Evolutionary conservation across 2,888 invertebrate genomes (phyloP), one percentile per base, ranked within the genome.

Genomic region (Pandemis cinnamomeana): DNA sequence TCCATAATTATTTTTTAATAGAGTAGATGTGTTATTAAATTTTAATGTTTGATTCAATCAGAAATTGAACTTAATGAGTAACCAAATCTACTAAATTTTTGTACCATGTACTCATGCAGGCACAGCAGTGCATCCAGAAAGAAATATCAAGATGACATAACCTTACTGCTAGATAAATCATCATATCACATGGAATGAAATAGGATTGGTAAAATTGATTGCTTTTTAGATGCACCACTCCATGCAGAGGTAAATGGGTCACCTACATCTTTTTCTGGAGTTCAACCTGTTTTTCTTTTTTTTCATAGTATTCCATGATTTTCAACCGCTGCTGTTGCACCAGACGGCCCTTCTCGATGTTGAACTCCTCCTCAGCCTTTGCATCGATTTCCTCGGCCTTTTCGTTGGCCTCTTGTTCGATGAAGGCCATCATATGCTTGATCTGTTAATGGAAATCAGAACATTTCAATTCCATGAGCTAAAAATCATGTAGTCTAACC

Each of bases 361-460:
- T 99, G 94, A 99, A 99, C 95, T 99, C 99, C 94, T 99, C 99
- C 90, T 99, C 99, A 66, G 99, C 99, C 95, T 99, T 99, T 67
- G 99, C 99, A 96, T 99, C 99, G 91, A 99, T 99, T 96, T 99
- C 99, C 94, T 99, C 99, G 69, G 99, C 99, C 95, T 99, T 99
- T 95, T 99, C 99, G 95, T 99, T 99, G 93, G 99, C 99, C 95
- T 99, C 99, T 96, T 99, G 99, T 95, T 99, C 99, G 94, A 99
- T 99, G 96, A 99, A 99, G 95, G 99, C 99, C 98, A 99, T 99
- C 99, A 99, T 99, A 93, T 99, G 99, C 95, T 99, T 99, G 94
- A 99, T 99, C 99, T 99, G 91, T 79, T 91, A 92, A 83, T 76
- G 78, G 77, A 80, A 73, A 72, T 51, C 62, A 55, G 27, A 48